Base-by-base conservation (phyloP, 2,888 invertebrate genomes). In the Drosophila robusta region DNA sequence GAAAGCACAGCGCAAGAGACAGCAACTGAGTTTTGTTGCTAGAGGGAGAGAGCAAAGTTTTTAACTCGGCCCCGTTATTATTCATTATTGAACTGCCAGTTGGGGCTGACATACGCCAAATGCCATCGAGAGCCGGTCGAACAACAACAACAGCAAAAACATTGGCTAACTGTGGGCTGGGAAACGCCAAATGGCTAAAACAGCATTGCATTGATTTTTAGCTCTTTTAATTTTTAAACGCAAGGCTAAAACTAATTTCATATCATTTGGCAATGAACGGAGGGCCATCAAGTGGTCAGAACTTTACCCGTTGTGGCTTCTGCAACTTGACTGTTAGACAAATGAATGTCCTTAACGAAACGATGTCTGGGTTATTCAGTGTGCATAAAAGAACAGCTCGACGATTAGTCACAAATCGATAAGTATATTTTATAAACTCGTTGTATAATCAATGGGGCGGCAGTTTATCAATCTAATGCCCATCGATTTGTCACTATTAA, bases 81-180 rank as follows among this genome's bases (percentile, higher is more conserved):
- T 87, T 84, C 88, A 87, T 87, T 86, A 85, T 84, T 77, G 88
- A 84, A 86, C 80, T 87, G 86, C 79, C 85, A 85, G 85, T 84
- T 84, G 81, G 70, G 57, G 52, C 85, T 80, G 87, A 84, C 87
- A 80, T 77, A 80, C 81, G 80, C 71, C 80, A 76, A 86, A 86
- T 67, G 80, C 75, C 80, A 80, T 63, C 47, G 64, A 52, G 60
- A 70, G 64, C 39, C 50, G 50, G 50, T 47, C 64, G 52, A 46
- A 8, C n/a, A 42, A 9, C 22, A 42, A 41, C 22, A 47, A 26
- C 44, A 61, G 14, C 32, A 50, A 24, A 16, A 52, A 47, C 44
- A 51, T 29, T 26, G 51, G 41, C 39, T 4, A 54, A 49, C 36
- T 12, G 38, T 29, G 29, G 29, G 29, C 29, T 29, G 68, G 52